Evolutionary conservation across 1,140 invertebrate species (phyloP), one percentile per base, ranked within the genome.

Genomic region (Philotrypesis tridentata): DNA sequence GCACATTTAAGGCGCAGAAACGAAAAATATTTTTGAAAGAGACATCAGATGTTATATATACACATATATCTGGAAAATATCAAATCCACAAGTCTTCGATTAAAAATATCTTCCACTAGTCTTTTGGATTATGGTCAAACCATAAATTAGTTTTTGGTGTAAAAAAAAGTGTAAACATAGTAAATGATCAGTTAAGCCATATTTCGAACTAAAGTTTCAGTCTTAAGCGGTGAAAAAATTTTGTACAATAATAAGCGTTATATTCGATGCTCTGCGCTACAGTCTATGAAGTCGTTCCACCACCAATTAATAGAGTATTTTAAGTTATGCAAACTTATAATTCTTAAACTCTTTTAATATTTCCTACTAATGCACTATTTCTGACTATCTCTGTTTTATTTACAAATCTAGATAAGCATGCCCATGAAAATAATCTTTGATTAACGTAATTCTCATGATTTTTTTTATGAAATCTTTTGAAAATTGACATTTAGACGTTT

Each of bases 201-300:
- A 21, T 17, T 55, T 17, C n/a, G 6, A 55, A 55, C 5, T n/a
- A 55, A 55, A 55, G 6, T n/a, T 55, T 17, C 17, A 55, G 21
- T 17, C 48, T 8, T 17, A 2, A 55, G 48, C 1, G 48, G 17
- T 55, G 48, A 55, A 55, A 21, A 55, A 55, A 55, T 21, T 6
- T 43, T n/a, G 48, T 55, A 55, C 17, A 55, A 21, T 55, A 55
- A 55, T 55, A 17, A 70, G 17, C 29, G 67, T 70, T 70, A 70
- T 70, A 70, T 23, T 72, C n/a, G 70, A 37, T 72, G 70, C 70
- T 72, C 9, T 43, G 8, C 25, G 70, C 70, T 48, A 72, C 48
- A 55, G 70, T 72, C 70, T 72, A 72, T 25, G n/a, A 72, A 72
- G 23, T 72, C 40, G 25, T 25, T 74, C 27, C 7, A 55, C 14